These are phyloP conservation scores for Misgurnus anguillicaudatus DNA, from an alignment of 2,113 vertebrate genomes.

Conservation along the genomic window DNA sequence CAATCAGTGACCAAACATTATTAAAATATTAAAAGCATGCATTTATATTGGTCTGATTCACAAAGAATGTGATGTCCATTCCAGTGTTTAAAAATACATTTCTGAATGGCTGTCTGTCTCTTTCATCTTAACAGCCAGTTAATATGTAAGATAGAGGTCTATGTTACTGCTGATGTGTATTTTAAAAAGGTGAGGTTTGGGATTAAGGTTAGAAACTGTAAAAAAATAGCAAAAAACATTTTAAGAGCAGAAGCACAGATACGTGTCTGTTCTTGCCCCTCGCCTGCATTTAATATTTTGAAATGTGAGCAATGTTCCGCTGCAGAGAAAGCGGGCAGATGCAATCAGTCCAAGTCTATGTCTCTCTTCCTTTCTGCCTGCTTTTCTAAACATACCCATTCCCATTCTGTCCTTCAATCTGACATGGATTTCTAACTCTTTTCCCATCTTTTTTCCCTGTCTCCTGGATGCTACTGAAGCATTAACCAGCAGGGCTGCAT, in stretches of 20 bases:
- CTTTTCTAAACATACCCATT: conserved; percentile 45
- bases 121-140: not conserved
- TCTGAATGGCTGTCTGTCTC: too few species aligned
- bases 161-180: not conserved
- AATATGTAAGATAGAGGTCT: not conserved
- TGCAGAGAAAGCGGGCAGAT: conserved; percentile 69
- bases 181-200: not conserved
- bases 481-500: conserved; percentile 66
- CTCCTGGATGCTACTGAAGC: conserved; percentile 51
- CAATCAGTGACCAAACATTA: too few species aligned
- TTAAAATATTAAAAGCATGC: too few species aligned
- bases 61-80: too few species aligned
- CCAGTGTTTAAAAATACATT: too few species aligned
- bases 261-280: conserved; percentile 69
- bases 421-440: conserved; percentile 9
- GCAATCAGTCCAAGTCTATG: conserved; percentile 65
- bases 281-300: conserved; percentile 71
- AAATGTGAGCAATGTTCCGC: conserved; percentile 74
- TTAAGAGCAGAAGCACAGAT: conserved; percentile 62
- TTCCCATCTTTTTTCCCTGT: conserved; percentile 14
- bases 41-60: too few species aligned
- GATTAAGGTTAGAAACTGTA: not conserved
- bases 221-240: conserved; percentile 58
- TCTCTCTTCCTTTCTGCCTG: conserved; percentile 49
- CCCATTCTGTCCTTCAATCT: conserved; percentile 36